phyloP scores from a whole-genome alignment of 2,797 vertebrate genomes.

The Chlorospingus semifuscus region DNA sequence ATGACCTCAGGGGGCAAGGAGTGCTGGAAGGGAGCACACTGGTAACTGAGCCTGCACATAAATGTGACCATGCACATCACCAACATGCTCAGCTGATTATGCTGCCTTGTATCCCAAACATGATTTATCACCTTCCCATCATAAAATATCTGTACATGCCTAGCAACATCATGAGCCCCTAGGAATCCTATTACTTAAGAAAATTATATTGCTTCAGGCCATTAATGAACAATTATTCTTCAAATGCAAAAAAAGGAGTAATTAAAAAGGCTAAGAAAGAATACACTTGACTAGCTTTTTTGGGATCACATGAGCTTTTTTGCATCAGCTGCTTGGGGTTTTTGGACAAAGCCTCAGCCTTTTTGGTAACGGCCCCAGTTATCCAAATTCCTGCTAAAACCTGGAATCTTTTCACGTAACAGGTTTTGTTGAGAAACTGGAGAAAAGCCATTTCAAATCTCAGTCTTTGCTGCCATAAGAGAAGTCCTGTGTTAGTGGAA shows the following conservation, averaged over 20 bases:
- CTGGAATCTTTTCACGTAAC: background rate
- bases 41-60: background rate
- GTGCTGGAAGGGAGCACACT: background rate
- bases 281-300: background rate
- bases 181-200: background rate
- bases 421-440: background rate
- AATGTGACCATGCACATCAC: background rate
- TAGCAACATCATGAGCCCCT: background rate
- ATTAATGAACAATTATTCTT: background rate
- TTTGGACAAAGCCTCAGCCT: background rate
- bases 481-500: background rate
- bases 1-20: background rate
- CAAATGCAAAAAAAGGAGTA: background rate
- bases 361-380: background rate
- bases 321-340: background rate
- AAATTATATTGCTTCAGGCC: background rate
- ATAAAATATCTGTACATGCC: background rate
- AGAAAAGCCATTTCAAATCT: background rate
- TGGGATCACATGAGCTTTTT: background rate
- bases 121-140: background rate
- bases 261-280: background rate
- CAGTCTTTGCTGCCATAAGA: background rate
- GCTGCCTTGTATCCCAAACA: rapidly evolving
- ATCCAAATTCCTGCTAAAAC: background rate
- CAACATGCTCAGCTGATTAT: background rate